These are phyloP conservation scores for Protomyctophum bolini DNA, from an alignment of 2,113 vertebrate genomes.

Conservation along the genomic window DNA sequence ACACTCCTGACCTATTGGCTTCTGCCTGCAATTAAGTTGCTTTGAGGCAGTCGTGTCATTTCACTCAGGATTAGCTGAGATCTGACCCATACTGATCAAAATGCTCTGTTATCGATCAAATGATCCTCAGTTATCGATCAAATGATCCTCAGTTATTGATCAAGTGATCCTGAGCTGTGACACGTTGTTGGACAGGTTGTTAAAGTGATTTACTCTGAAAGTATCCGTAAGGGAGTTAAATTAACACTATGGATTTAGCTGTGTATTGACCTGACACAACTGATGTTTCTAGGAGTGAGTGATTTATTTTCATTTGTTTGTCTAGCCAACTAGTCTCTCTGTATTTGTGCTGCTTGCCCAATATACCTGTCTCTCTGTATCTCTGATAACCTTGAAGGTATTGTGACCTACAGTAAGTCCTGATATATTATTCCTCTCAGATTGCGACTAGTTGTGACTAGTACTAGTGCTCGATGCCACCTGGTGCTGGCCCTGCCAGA, in stretches of 20 bases:
- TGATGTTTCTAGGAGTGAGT: too few species aligned
- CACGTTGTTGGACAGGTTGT: slow-evolving; percentile 18
- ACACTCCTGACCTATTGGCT: background rate
- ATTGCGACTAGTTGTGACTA: slow-evolving; percentile 19
- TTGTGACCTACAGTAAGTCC: slow-evolving; percentile 26
- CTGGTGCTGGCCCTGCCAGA: slow-evolving; percentile 24
- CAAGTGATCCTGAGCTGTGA: slow-evolving; percentile 6
- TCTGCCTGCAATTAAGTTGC: background rate
- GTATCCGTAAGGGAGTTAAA: background rate
- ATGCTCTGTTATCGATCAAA: slow-evolving; percentile 14
- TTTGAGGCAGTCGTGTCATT: background rate
- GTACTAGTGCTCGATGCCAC: slow-evolving; percentile 34
- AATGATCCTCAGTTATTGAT: slow-evolving; percentile 13
- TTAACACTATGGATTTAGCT: background rate
- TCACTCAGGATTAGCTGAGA: slow-evolving; percentile 4
- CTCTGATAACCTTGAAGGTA: slow-evolving; percentile 28
- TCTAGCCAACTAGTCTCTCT: slow-evolving; percentile 14
- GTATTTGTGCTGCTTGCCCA: slow-evolving; percentile 14
- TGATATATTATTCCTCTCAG: background rate
- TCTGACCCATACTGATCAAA: background rate
- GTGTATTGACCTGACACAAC: too few species aligned
- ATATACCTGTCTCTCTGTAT: background rate
- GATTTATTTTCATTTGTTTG: background rate
- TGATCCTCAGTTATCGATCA: slow-evolving; percentile 7
- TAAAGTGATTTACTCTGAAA: too few species aligned